Evolutionary conservation across 2,888 invertebrate genomes (phyloP).

Genomic region (Dicroscelio sp.): DNA sequence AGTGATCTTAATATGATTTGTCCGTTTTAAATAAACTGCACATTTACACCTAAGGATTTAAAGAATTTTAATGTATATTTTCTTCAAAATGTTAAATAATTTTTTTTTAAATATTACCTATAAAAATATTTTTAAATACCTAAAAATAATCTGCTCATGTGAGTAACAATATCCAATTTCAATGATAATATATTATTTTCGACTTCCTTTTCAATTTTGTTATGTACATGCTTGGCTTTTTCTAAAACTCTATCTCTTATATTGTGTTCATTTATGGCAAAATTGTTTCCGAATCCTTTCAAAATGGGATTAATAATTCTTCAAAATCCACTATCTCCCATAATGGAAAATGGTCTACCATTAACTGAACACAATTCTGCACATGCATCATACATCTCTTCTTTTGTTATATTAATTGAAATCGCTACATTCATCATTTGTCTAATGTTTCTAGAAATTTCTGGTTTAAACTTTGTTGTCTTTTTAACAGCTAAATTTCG

Average conservation of each 20-base stretch:
- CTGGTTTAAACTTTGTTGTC: too few relatives aligned
- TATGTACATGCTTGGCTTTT: neutral
- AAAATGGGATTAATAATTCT: neutral
- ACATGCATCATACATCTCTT: neutral
- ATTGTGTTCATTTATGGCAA: neutral
- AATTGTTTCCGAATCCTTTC: neutral
- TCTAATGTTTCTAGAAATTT: too few relatives aligned
- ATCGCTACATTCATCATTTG: too few relatives aligned
- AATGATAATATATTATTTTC: neutral
- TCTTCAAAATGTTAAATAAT: neutral
- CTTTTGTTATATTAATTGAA: neutral
- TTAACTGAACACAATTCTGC: neutral
- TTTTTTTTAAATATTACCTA: too few relatives aligned
- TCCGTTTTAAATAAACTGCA: conserved; percentile 9
- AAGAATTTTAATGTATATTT: neutral
- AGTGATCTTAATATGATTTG: neutral
- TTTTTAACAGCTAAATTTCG: too few relatives aligned
- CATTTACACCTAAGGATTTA: neutral
- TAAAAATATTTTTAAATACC: too few relatives aligned
- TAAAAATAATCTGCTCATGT: conserved; percentile 20
- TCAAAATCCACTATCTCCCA: too few relatives aligned
- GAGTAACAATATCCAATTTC: conserved; percentile 24
- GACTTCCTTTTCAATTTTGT: neutral
- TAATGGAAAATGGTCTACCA: neutral
- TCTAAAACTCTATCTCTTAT: neutral